Base-by-base conservation (phyloP, 2,797 vertebrate species). In the Siniperca scherzeri region DNA sequence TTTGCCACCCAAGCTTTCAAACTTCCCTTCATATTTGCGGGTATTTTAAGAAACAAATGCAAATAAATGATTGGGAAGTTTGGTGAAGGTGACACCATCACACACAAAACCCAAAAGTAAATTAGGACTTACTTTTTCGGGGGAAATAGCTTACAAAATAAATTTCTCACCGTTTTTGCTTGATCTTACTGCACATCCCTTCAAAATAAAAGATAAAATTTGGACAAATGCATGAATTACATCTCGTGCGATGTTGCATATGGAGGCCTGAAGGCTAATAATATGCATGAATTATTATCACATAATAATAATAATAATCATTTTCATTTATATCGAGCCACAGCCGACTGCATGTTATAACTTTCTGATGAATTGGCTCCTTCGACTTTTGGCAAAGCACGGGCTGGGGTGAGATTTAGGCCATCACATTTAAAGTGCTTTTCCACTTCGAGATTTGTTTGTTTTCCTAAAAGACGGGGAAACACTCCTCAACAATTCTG, bases 391-490 rank as follows among this genome's bases (percentile, higher is more conserved):
- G 57, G 75, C 56, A 11, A 52, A 67, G 33, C 66, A 1, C 33
- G 36, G 61, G 42, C 66, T 56, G 72, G 72, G 89, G 84, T 91
- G 73, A 84, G 69, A 89, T 44, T 59, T 78, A 87, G 90, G 91
- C 84, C 87, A 87, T 79, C 87, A 77, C 88, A 92, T 83, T 89
- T 92, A 83, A 90, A 91, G 82, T 85, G 84, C 66, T 88, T 87
- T 85, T 82, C 84, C 91, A 90, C 84, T 85, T 66, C 78, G 68
- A 88, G 65, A 87, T 90, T 77, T 90, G 83, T 93, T 94, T 94
- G 87, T 92, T 94, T 95, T 91, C 89, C 88, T 92, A 89, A 92
- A 92, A 94, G 91, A 91, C 85, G 68, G 80, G 89, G 87, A 94
- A 94, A 92, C 81, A 88, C 85, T 91, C 87, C 89, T 86, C 80